These are phyloP conservation scores for Euglossa dilemma DNA, from an alignment of 1,140 invertebrate genomes.

Conservation along the genomic window DNA sequence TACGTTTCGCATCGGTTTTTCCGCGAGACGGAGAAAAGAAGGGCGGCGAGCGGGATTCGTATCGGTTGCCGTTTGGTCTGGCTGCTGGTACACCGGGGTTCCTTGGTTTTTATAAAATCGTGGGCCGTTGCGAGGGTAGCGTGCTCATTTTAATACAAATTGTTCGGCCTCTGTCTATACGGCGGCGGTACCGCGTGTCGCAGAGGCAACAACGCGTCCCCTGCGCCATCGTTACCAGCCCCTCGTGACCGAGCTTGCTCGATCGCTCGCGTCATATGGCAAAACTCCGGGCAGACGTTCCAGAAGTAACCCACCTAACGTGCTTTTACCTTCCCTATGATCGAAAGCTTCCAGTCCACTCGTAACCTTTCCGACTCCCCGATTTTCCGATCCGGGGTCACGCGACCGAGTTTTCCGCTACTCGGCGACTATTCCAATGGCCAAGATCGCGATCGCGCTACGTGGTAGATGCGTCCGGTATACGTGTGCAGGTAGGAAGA, in stretches of 20 bases:
- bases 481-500: neutral
- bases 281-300: constrained; percentile 44
- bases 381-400: too few relatives aligned
- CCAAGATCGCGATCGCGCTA: neutral
- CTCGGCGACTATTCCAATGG: too few relatives aligned
- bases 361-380: too few relatives aligned
- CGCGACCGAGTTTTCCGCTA: too few relatives aligned
- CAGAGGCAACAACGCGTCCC: constrained; percentile 55
- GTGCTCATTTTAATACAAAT: constrained; percentile 77
- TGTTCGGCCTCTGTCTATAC: constrained; percentile 60
- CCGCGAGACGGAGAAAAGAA: neutral
- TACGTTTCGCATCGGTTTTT: neutral
- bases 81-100: neutral
- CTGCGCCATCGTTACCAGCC: constrained; percentile 65
- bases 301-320: neutral
- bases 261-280: constrained; percentile 68
- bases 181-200: constrained; percentile 70
- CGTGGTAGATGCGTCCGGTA: neutral
- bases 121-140: constrained; percentile 39
- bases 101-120: constrained; percentile 53
- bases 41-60: neutral
- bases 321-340: constrained; percentile 24
- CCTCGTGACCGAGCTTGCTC: constrained; percentile 54
- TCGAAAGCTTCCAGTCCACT: constrained; percentile 6
- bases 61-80: neutral